Evolutionary conservation across 2,888 invertebrate species (phyloP).

Genomic region (Phaedon cochleariae): DNA sequence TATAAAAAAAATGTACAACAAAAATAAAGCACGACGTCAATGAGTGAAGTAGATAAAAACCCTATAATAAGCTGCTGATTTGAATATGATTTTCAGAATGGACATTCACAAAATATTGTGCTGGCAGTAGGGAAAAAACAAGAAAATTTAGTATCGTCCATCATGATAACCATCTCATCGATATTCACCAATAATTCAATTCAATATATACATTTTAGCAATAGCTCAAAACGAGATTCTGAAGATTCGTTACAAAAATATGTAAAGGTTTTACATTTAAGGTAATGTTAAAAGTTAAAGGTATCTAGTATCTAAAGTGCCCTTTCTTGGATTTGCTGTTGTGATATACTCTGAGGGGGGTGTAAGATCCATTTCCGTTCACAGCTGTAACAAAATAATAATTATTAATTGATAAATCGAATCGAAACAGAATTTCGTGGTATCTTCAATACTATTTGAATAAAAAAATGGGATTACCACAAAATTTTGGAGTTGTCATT

Average conservation of each 20-base stretch:
- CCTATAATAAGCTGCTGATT: neutral
- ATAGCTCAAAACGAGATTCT: conserved; percentile 10
- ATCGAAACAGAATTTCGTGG: too few relatives aligned
- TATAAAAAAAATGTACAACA: conserved; percentile 38
- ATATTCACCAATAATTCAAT: neutral
- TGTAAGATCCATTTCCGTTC: conserved; percentile 75
- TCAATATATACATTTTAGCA: neutral
- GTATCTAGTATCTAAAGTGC: conserved; percentile 78
- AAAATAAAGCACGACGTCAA: conserved; percentile 27
- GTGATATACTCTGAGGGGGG: conserved; percentile 82
- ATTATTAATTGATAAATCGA: too few relatives aligned
- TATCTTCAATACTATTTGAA: too few relatives aligned
- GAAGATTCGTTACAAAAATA: conserved; percentile 35
- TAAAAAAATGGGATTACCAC: too few relatives aligned
- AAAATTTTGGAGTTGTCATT: too few relatives aligned
- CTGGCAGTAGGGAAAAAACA: neutral
- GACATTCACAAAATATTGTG: neutral
- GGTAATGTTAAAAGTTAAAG: conserved; percentile 11
- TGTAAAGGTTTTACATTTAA: conserved; percentile 30
- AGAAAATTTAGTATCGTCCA: neutral
- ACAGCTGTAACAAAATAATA: conserved; percentile 65
- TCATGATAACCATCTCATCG: neutral
- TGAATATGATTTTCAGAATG: neutral
- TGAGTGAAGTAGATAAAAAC: neutral
- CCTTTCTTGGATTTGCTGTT: conserved; percentile 83